These are phyloP conservation scores for Drosophila repletoides DNA, from an alignment of 1,140 invertebrate genomes.

Conservation along the genomic window DNA sequence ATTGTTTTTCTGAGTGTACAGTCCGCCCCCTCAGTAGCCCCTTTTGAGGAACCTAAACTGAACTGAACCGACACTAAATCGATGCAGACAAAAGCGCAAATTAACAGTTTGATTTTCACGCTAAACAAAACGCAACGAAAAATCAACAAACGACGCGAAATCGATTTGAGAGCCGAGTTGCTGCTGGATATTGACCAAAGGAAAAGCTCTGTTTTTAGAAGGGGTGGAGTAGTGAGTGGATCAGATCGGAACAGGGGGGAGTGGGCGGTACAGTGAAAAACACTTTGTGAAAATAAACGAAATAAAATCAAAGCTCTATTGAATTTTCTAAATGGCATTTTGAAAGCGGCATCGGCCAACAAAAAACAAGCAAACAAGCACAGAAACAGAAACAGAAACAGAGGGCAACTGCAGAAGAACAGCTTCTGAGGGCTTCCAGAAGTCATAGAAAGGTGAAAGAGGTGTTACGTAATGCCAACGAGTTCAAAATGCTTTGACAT, in stretches of 20 bases:
- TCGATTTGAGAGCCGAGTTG: slow-evolving; percentile 57
- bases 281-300: slow-evolving; percentile 77
- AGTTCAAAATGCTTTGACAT: slow-evolving; percentile 77
- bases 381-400: slow-evolving; percentile 12
- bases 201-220: too few species aligned
- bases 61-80: slow-evolving; percentile 23
- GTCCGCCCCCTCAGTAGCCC: background rate
- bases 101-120: slow-evolving; percentile 77
- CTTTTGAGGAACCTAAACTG: slow-evolving; percentile 13
- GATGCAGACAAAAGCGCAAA: slow-evolving; percentile 75
- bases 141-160: slow-evolving; percentile 74
- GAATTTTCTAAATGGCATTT: slow-evolving; percentile 78
- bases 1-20: slow-evolving; percentile 1
- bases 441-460: slow-evolving; percentile 68
- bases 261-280: slow-evolving; percentile 30
- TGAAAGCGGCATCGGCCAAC: slow-evolving; percentile 54
- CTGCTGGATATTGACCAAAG: slow-evolving; percentile 10
- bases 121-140: slow-evolving; percentile 77
- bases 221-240: background rate
- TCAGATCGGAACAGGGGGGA: too few species aligned
- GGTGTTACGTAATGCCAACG: slow-evolving; percentile 72
- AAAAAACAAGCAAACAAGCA: slow-evolving; percentile 34
- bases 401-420: background rate
- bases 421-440: slow-evolving; percentile 30
- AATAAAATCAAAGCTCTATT: slow-evolving; percentile 79